Conservation (phyloP, 2,113 vertebrate species). For the Esox niger region DNA sequence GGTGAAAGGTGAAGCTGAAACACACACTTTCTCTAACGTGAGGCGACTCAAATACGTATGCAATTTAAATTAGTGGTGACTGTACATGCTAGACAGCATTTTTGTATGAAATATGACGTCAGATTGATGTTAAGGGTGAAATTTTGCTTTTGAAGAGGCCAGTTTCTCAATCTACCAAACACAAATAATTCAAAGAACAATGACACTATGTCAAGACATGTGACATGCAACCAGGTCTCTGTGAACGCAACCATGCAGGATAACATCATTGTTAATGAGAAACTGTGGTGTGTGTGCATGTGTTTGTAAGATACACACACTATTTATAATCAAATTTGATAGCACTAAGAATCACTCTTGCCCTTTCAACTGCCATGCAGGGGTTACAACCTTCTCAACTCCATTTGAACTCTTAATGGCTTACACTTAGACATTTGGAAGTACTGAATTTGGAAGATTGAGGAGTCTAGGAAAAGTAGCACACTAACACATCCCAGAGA, state of each 20-base stretch:
- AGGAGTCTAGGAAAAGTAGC: background rate
- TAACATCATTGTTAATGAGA: too few relatives aligned
- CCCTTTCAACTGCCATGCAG: background rate
- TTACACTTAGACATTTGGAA: background rate
- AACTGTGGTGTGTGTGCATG: background rate
- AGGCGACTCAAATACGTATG: too few relatives aligned
- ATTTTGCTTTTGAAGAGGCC: too few relatives aligned
- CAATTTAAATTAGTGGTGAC: too few relatives aligned
- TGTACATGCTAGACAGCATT: too few relatives aligned
- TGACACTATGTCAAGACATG: background rate
- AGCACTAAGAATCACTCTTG: background rate
- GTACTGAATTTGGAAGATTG: too few relatives aligned
- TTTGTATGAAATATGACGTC: background rate
- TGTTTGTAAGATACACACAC: background rate
- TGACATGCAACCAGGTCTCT: background rate
- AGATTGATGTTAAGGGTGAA: background rate
- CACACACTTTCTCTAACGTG: too few relatives aligned
- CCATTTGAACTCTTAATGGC: background rate
- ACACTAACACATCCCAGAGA: background rate
- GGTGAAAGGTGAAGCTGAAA: background rate
- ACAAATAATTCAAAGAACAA: background rate
- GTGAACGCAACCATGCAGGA: background rate
- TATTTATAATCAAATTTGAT: conserved; percentile 1
- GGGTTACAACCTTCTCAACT: conserved; percentile 6
- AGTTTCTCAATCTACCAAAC: background rate